Evolutionary conservation across 2,888 invertebrate species (phyloP).

Genomic region (Latrodectus elegans): DNA sequence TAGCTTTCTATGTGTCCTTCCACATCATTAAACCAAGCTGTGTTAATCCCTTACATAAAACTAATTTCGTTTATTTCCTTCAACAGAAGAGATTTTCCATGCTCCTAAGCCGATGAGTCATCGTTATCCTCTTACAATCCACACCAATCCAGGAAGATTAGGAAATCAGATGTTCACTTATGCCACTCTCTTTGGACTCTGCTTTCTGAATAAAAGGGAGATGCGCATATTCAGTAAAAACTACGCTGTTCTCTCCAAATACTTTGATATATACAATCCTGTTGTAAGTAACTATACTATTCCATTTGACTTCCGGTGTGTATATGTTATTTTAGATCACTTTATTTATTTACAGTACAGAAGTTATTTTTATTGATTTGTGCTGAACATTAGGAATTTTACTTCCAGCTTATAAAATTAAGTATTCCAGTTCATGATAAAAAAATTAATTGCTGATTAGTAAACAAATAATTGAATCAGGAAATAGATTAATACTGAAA

Average conservation of each 20-base stretch:
- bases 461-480: too few species aligned
- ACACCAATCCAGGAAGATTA: constrained; percentile 52
- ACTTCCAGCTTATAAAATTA: neutral
- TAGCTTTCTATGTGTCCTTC: too few species aligned
- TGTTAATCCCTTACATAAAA: too few species aligned
- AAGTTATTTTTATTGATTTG: neutral
- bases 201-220: constrained; percentile 19
- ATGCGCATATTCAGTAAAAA: constrained; percentile 25
- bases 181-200: constrained; percentile 52
- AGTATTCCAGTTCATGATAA: neutral
- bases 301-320: too few species aligned
- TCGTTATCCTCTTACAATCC: constrained; percentile 32
- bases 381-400: neutral
- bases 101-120: neutral
- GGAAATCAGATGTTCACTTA: constrained; percentile 66
- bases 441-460: neutral
- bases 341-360: neutral
- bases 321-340: neutral
- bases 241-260: constrained; percentile 20
- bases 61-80: neutral
- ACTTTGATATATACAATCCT: constrained; percentile 37
- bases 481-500: too few species aligned
- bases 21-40: too few species aligned
- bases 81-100: neutral
- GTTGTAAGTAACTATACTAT: constrained; percentile 7